phyloP scores from a whole-genome alignment of 2,113 vertebrate genomes.

The Cephalopterus ornatus region DNA sequence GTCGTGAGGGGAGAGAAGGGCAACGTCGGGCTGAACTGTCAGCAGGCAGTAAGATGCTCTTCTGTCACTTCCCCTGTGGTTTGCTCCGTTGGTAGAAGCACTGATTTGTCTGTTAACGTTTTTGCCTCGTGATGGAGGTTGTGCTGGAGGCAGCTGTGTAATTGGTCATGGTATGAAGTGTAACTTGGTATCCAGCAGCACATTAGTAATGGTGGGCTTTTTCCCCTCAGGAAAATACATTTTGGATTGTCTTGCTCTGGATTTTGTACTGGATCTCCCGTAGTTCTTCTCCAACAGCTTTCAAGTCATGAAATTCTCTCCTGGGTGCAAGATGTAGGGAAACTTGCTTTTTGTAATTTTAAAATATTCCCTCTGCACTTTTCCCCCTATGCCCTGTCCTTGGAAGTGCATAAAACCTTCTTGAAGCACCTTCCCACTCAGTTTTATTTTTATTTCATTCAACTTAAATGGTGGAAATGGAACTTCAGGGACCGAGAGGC shows the following conservation, averaged over 20 bases:
- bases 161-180: background rate
- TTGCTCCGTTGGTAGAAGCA: background rate
- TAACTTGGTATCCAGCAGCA: background rate
- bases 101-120: rapidly evolving
- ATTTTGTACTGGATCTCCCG: background rate
- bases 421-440: background rate
- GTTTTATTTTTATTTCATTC: background rate
- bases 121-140: rapidly evolving
- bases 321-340: background rate
- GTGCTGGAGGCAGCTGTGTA: background rate
- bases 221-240: background rate
- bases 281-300: background rate
- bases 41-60: constrained; percentile 84
- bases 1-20: constrained; percentile 86
- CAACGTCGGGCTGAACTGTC: constrained; percentile 83
- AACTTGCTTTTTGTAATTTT: background rate
- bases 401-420: background rate
- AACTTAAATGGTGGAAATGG: background rate
- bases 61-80: rapidly evolving
- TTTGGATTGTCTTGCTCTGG: background rate
- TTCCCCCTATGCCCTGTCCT: background rate
- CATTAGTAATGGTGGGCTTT: background rate
- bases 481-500: background rate
- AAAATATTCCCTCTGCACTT: background rate
- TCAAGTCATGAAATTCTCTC: background rate